Conservation (phyloP, 1,140 invertebrate genomes). For the Matsumurasca onukii region DNA sequence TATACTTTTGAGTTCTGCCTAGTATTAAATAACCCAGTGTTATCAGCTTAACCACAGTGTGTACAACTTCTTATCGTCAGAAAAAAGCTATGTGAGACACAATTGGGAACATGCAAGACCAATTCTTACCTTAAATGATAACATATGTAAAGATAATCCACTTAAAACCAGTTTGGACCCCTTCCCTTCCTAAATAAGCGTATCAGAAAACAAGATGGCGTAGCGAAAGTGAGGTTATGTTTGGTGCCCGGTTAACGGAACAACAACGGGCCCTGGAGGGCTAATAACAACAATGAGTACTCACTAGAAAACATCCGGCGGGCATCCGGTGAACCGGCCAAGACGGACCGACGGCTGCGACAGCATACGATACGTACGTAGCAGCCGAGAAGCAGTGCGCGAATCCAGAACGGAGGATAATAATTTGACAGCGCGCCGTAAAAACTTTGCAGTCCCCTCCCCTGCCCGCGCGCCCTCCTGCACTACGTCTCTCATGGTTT, state of each 20-base stretch:
- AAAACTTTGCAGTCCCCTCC: constrained; percentile 21
- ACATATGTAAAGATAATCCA: no score
- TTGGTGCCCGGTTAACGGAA: neutral
- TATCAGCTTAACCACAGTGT: no score
- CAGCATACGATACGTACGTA: neutral
- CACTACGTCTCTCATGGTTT: constrained; percentile 5
- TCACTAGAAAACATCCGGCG: constrained; percentile 14
- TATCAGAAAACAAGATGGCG: no score
- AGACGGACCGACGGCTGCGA: neutral
- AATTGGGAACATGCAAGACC: no score
- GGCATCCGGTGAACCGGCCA: constrained; percentile 1
- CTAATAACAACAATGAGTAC: constrained; percentile 23
- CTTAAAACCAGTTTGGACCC: no score
- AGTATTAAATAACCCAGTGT: no score
- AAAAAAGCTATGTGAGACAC: no score
- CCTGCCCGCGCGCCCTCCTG: neutral
- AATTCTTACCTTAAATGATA: no score
- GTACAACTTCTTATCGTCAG: no score
- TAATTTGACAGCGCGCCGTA: constrained; percentile 26
- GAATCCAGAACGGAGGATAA: constrained; percentile 23
- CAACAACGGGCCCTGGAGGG: neutral
- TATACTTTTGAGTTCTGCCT: no score
- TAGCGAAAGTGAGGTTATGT: constrained; percentile 3
- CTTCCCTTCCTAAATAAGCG: no score
- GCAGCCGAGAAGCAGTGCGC: constrained; percentile 1